These are phyloP conservation scores for Acheta domesticus DNA, from an alignment of 2,888 invertebrate species.

Conservation along the genomic window DNA sequence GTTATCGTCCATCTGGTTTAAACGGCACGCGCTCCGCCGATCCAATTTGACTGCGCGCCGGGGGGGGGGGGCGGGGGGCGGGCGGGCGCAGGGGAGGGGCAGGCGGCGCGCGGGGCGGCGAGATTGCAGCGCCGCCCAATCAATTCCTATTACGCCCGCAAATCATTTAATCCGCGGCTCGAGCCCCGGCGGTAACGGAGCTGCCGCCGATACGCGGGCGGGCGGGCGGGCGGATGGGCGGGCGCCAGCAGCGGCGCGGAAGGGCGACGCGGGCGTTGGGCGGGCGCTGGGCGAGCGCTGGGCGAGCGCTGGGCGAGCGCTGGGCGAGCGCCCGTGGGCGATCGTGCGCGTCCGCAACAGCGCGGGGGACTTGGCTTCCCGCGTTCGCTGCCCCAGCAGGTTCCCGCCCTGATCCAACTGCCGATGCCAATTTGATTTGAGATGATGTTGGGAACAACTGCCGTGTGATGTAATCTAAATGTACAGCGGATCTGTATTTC, in stretches of 20 bases:
- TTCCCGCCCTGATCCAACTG: neutral
- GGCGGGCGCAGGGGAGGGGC: neutral
- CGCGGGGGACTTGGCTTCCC: neutral
- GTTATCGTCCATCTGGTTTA: conserved; percentile 18
- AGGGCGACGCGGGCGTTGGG: too few species aligned
- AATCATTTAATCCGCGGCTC: conserved; percentile 18
- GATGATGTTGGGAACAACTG: too few species aligned
- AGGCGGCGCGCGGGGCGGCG: neutral
- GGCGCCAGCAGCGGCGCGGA: too few species aligned
- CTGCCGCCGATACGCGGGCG: neutral
- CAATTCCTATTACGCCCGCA: conserved; percentile 1
- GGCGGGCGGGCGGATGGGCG: too few species aligned
- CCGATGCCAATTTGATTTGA: too few species aligned
- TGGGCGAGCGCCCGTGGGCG: neutral
- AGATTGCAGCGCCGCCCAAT: conserved; percentile 18
- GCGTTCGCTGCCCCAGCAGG: neutral
- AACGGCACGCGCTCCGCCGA: neutral
- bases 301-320: too few species aligned
- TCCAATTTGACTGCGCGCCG: neutral
- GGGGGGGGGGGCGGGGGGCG: neutral
- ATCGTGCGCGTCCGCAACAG: neutral
- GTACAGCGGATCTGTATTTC: too few species aligned
- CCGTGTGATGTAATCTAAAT: too few species aligned
- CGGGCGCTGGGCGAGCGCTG: too few species aligned
- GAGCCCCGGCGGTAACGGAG: conserved; percentile 6